phyloP scores from a whole-genome alignment of 2,888 invertebrate species.

The Plebejus argus region DNA sequence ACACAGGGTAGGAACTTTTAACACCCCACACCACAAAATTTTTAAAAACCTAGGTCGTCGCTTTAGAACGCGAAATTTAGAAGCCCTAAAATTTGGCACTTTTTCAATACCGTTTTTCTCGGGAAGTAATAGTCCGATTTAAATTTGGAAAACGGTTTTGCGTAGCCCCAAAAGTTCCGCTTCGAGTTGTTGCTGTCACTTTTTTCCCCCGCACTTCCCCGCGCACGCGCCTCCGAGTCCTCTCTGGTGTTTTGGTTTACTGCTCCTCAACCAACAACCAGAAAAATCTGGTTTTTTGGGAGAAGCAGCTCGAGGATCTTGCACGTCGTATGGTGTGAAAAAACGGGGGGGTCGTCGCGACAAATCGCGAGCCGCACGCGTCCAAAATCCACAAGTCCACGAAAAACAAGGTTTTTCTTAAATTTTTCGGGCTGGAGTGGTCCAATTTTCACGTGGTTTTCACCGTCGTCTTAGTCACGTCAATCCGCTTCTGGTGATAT shows the following conservation, averaged over 20 bases:
- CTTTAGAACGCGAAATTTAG: too few relatives aligned
- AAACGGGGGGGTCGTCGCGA: not conserved
- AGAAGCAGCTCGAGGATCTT: not conserved
- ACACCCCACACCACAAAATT: too few relatives aligned
- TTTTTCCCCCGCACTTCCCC: not conserved
- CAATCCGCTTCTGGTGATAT: not conserved
- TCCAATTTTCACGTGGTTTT: not conserved
- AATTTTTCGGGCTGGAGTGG: fast-evolving
- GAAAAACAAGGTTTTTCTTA: not conserved
- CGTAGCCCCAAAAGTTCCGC: too few relatives aligned
- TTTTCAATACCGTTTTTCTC: too few relatives aligned
- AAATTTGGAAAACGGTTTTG: too few relatives aligned
- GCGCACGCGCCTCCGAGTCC: not conserved
- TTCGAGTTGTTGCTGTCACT: too few relatives aligned
- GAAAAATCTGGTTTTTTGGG: not conserved
- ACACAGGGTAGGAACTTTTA: too few relatives aligned
- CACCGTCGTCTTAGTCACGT: not conserved
- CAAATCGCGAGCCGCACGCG: not conserved
- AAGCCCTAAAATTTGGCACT: too few relatives aligned
- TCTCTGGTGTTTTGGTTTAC: not conserved
- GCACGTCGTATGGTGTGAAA: not conserved
- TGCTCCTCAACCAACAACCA: not conserved
- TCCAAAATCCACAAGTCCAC: too few relatives aligned
- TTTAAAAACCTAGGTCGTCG: too few relatives aligned
- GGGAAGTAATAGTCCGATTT: too few relatives aligned